These are phyloP conservation scores for Zalophus californianus DNA, from an alignment of 2,797 vertebrate species.

Conservation along the genomic window DNA sequence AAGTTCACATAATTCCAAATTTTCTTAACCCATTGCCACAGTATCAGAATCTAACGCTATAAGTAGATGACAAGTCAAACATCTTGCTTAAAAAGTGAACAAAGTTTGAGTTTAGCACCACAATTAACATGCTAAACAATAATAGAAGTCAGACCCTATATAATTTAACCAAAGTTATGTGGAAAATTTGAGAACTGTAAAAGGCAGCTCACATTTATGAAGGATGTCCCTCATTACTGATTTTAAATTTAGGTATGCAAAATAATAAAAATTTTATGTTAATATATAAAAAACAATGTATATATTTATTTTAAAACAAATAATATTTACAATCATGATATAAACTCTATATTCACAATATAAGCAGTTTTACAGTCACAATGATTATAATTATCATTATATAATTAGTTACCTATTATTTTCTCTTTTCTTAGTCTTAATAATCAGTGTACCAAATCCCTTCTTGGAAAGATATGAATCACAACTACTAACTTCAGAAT, in stretches of 20 bases:
- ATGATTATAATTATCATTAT: background rate
- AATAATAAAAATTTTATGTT: background rate
- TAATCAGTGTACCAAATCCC: background rate
- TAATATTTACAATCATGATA: background rate
- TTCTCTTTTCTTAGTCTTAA: background rate
- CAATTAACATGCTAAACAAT: background rate
- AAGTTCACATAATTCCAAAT: background rate
- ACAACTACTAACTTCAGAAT: slow-evolving; percentile 21
- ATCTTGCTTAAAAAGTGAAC: background rate
- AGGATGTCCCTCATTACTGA: background rate
- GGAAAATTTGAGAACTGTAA: background rate
- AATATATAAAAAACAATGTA: slow-evolving; percentile 6
- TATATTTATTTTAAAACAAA: background rate
- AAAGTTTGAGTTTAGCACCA: background rate
- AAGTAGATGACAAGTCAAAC: background rate
- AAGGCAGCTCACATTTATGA: background rate
- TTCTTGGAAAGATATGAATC: background rate
- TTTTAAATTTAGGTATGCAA: background rate
- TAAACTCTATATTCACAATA: slow-evolving; percentile 19
- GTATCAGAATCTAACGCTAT: background rate
- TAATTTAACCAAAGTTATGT: background rate
- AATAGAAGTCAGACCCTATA: background rate
- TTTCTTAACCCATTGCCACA: background rate
- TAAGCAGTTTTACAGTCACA: slow-evolving; percentile 8
- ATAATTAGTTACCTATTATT: background rate